Evolutionary conservation across 1,140 invertebrate species (phyloP).

Genomic region (Hyposmocoma kahamanoa): DNA sequence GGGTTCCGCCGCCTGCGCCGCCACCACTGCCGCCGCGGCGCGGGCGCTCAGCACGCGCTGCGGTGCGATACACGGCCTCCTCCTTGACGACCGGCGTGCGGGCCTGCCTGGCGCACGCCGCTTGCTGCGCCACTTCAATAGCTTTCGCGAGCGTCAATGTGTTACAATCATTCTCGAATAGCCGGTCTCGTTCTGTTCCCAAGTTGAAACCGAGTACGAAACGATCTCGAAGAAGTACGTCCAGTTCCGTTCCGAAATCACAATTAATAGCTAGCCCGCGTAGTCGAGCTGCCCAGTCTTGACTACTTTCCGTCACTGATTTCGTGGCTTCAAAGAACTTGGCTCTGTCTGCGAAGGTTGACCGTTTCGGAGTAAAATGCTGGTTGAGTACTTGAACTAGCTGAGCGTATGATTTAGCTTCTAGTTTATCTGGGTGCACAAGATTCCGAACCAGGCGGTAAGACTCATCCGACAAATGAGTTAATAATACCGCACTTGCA

Average conservation of each 20-base stretch:
- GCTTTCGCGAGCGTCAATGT: background rate
- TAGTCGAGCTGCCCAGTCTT: background rate
- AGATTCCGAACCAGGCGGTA: conserved; percentile 6
- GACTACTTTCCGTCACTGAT: background rate
- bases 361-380: conserved; percentile 4
- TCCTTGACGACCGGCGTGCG: background rate
- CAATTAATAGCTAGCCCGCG: background rate
- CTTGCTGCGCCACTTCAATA: conserved; percentile 1
- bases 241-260: conserved; percentile 1
- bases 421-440: background rate
- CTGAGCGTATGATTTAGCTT: background rate
- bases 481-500: background rate
- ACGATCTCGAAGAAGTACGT: background rate
- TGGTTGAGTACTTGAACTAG: background rate
- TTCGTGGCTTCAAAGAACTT: conserved; percentile 4
- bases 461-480: background rate
- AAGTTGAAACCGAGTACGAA: background rate
- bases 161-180: background rate
- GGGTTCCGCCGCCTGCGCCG: too few species aligned
- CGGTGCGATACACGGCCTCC: background rate
- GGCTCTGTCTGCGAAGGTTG: conserved; percentile 1
- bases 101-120: background rate
- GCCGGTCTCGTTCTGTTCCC: background rate
- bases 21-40: background rate
- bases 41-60: background rate